A percentile compares a stretch with the other conserved stretches of the same genome.
phyloP scores from a whole-genome alignment of 92 coral and sea anemone species.

The Ricordea florida region DNA sequence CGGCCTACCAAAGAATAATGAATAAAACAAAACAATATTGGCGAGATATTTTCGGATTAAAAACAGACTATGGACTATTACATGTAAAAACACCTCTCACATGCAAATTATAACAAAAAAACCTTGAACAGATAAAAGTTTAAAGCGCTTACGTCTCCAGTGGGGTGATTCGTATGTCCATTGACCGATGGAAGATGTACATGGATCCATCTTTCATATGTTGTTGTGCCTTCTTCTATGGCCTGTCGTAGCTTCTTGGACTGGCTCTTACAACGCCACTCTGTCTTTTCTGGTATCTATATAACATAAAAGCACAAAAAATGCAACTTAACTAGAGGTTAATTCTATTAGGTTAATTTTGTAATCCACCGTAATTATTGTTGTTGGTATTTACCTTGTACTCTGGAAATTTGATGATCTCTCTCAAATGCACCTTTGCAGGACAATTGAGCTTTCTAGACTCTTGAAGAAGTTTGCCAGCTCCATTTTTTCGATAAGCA shows the following conservation, averaged over 20 bases:
- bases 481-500: background rate
- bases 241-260: constrained; percentile 30
- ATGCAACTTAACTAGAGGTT: background rate
- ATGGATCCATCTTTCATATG: constrained; percentile 40
- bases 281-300: constrained; percentile 13
- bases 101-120: too few species aligned
- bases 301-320: constrained; percentile 1
- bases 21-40: background rate
- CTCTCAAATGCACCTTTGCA: background rate
- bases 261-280: constrained; percentile 13
- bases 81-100: too few species aligned
- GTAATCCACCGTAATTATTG: background rate
- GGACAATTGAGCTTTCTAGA: constrained; percentile 15
- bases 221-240: constrained; percentile 11
- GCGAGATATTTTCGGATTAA: too few species aligned
- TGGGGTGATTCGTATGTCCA: constrained; percentile 38
- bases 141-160: constrained; percentile 45
- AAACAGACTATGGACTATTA: too few species aligned
- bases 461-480: constrained; percentile 7
- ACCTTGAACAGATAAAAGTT: too few species aligned
- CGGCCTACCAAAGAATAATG: too few species aligned
- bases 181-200: constrained; percentile 23
- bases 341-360: constrained; percentile 1
- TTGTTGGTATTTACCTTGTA: constrained; percentile 13
- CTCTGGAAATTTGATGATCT: constrained; percentile 18